phyloP scores from a whole-genome alignment of 2,797 vertebrate species.

The Scolopax bukidnonensis region DNA sequence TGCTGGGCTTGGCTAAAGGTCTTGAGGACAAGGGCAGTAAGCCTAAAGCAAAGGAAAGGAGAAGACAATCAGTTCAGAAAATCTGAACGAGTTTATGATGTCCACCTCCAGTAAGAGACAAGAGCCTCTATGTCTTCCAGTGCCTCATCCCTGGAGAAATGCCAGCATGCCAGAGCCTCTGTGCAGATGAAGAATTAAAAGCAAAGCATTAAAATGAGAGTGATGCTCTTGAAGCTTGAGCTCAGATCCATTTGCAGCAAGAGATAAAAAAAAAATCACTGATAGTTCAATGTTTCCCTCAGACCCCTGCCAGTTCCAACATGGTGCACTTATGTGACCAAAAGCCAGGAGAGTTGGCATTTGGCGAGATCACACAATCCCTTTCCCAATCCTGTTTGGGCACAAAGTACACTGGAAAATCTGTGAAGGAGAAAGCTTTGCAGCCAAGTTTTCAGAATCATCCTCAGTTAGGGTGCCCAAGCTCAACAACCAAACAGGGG shows the following conservation, averaged over 20 bases:
- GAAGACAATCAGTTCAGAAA: background rate
- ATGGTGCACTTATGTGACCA: background rate
- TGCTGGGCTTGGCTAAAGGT: conserved; percentile 81
- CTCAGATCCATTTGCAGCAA: background rate
- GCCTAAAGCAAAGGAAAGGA: conserved; percentile 72
- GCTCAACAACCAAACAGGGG: background rate
- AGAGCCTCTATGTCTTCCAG: background rate
- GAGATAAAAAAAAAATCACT: background rate
- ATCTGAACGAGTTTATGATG: background rate
- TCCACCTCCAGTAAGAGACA: background rate
- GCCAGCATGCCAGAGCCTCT: background rate
- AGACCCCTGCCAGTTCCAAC: background rate
- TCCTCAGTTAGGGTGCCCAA: background rate
- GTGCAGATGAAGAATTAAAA: background rate
- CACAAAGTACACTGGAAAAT: background rate
- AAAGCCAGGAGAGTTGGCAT: background rate
- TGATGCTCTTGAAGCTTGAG: background rate
- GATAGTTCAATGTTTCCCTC: background rate
- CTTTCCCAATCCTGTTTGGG: background rate
- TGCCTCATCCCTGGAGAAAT: background rate
- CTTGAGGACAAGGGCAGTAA: conserved; percentile 90
- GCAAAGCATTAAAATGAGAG: background rate
- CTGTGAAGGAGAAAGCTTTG: background rate
- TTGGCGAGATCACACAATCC: background rate
- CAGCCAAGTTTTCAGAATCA: background rate